Base-by-base conservation (phyloP, 1,140 invertebrate species). In the Sinonovacula constricta region DNA sequence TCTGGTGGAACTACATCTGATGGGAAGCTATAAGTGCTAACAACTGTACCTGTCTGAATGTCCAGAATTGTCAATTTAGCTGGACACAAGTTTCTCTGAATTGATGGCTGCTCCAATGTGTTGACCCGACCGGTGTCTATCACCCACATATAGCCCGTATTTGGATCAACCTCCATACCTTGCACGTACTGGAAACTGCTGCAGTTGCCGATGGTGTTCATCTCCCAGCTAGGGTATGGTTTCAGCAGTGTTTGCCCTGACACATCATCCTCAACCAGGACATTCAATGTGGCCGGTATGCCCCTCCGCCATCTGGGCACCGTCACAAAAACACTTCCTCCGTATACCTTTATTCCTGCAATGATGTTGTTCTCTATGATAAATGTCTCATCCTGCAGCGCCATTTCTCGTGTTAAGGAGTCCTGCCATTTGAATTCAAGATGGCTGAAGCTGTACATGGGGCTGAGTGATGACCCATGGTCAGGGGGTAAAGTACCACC, bases 111-210 rank as follows among this genome's bases (percentile, higher is more conserved):
- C 0, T 26, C 57, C 1, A 51, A 34, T 1, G 45, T 66, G 39
- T 81, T 68, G 15, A 81, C 30, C 10, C 83, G 67, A 22, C 85
- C 83, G 2, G 66, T 76, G 51, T 86, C 85, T 39, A 86, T 81
- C 5, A 84, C 82, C 70, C 80, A 86, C 85, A 86, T 85, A 22
- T 70, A 68, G 12, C 83, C 83, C 2, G 82, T 85, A 60, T 84
- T 85, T 4, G 82, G 82, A 60, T 86, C 85, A 12, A 86, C 70
- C 59, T 86, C 85, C 85, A 86, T 85, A 39, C 83, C 81, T 30
- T 85, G 83, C 1, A 85, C 78, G 51, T 85, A 86, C 66, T 86
- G 85, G 4, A 86, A 63, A n/a, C 68, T 78, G 4, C 51, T 15
- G 68, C 85, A 86, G 51, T 86, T 62, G 0, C 83, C 83, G 12